Evolutionary conservation across 2,113 vertebrate species (phyloP), one percentile per base, ranked within the genome.

Genomic region (Serilophus lunatus): DNA sequence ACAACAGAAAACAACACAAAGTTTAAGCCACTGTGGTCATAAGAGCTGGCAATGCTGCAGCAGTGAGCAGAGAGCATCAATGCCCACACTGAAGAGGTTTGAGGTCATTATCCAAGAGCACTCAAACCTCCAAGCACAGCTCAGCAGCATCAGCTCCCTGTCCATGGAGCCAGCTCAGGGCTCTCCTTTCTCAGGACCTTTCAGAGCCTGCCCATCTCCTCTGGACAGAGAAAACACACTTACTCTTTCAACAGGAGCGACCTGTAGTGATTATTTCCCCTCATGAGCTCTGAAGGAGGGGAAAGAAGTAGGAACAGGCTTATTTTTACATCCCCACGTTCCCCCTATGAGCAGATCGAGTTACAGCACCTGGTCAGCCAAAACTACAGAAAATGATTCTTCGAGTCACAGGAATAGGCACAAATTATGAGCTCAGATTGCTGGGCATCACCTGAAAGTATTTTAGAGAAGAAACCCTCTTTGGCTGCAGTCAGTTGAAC

Each of bases 301-400:
- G 9, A 50, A 70, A 0, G 0, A 33, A 17, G 35, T 7, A 50
- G 16, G 28, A 56, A 38, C 9, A 54, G 24, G 12, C n/a, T 42
- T 38, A 5, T 35, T 84, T 79, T 75, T 40, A 25, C 25, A 50
- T 42, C 54, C 35, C 35, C 35, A 7, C 65, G 19, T 74, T 69
- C 9, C 18, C 33, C 57, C 49, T 14, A 13, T 20, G 45, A 51
- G 28, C 49, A 49, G 44, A 7, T 14, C 0, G 1, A 31, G 53
- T 33, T 22, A 15, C 38, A 56, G 70, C 35, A 44, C 18, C 29
- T 2, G 0, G 60, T 15, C 36, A 12, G 35, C 7, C 35, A 26
- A 26, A 57, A 38, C n/a, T 31, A 13, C 42, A 18, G 12, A 10
- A 80, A 59, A 59, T 3, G 7, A 54, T 28, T 80, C 53, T 42